Evolutionary conservation across 2,113 vertebrate genomes (phyloP).

Genomic region (Syngnathus typhle): DNA sequence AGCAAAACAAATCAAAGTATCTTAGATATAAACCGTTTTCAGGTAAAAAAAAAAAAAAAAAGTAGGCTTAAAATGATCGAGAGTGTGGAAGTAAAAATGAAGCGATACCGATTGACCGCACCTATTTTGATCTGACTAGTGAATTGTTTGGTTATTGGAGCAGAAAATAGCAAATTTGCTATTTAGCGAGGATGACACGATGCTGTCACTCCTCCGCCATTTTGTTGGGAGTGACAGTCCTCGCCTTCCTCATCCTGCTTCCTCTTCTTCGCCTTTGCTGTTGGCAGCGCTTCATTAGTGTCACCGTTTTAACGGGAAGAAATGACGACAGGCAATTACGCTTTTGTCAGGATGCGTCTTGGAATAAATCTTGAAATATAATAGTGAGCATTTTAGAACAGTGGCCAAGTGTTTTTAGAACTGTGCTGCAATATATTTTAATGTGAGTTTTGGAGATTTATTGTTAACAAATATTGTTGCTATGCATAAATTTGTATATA

Average conservation of each 20-base stretch:
- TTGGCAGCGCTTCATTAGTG: constrained; percentile 8
- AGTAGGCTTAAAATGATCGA: too few species aligned
- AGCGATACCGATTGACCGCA: too few species aligned
- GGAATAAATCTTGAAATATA: background rate
- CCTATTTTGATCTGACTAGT: background rate
- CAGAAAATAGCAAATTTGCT: background rate
- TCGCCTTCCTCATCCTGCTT: background rate
- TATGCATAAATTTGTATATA: too few species aligned
- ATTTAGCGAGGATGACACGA: background rate
- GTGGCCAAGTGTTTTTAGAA: too few species aligned
- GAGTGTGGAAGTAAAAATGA: background rate
- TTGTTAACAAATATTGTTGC: too few species aligned
- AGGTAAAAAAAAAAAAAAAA: background rate
- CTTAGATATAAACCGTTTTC: too few species aligned
- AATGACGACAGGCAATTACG: constrained; percentile 1
- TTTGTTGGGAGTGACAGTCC: constrained; percentile 5
- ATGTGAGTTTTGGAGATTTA: too few species aligned
- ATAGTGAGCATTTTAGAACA: too few species aligned
- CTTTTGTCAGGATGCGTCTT: background rate
- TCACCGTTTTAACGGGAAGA: background rate
- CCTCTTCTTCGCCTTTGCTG: background rate
- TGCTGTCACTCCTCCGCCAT: constrained; percentile 3
- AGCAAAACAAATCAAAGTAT: too few species aligned
- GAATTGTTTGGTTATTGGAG: background rate
- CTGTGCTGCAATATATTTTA: too few species aligned